Conservation (phyloP, 2,888 invertebrate species). For the Nysson spinosus region DNA sequence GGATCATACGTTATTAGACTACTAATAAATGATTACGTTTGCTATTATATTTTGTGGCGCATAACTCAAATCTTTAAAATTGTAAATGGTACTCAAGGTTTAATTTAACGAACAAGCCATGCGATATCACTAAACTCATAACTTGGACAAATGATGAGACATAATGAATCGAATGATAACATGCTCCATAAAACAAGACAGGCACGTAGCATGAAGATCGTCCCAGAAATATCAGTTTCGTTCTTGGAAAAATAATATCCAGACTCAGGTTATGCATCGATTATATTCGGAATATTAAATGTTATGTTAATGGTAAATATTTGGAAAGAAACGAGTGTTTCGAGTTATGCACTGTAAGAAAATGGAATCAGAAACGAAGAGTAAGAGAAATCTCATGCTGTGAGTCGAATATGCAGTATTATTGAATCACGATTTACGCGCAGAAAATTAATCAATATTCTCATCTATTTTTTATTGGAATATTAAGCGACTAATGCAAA, state of each 20-base stretch:
- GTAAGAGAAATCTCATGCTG: slow-evolving; percentile 27
- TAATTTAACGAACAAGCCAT: slow-evolving; percentile 30
- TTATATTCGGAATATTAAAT: neutral
- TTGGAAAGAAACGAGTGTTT: slow-evolving; percentile 17
- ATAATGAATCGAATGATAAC: slow-evolving; percentile 16
- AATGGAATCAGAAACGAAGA: slow-evolving; percentile 9
- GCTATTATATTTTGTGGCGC: too few species aligned
- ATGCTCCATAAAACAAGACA: slow-evolving; percentile 40
- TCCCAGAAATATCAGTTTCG: slow-evolving; percentile 67
- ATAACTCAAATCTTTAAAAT: too few species aligned
- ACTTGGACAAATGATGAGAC: neutral
- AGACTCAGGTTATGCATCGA: neutral
- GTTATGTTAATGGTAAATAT: slow-evolving; percentile 28
- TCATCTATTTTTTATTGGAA: too few species aligned
- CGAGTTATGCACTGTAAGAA: slow-evolving; percentile 6
- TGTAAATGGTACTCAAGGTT: too few species aligned
- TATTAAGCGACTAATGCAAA: too few species aligned
- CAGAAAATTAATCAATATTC: neutral
- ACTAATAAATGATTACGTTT: too few species aligned
- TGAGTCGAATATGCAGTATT: slow-evolving; percentile 8
- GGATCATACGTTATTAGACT: too few species aligned
- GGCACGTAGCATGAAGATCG: slow-evolving; percentile 67
- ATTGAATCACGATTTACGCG: neutral
- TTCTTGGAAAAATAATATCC: slow-evolving; percentile 7
- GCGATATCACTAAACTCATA: slow-evolving; percentile 1